A percentile compares a stretch with the other conserved stretches of the same genome.
Evolutionary conservation across 2,797 vertebrate species (phyloP).

Genomic region (Bradypodion ventrale): DNA sequence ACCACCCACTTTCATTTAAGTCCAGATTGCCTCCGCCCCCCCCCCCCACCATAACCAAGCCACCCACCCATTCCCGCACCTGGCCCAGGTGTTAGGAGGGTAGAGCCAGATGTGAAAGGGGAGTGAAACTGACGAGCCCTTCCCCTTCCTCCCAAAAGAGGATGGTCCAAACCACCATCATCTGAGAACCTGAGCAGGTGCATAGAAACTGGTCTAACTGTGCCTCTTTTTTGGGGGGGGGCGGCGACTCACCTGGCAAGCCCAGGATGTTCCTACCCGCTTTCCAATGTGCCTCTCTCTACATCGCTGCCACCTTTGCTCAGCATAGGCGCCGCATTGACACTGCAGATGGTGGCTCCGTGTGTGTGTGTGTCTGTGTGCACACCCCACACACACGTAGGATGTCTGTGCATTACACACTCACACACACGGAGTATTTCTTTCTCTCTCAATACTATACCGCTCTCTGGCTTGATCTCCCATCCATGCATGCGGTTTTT

Average conservation of each 20-base stretch:
- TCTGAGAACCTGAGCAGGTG: background rate
- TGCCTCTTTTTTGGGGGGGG: background rate
- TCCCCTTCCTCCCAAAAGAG: background rate
- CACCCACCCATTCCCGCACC: background rate
- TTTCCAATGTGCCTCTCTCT: conserved; percentile 72
- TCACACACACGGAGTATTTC: background rate
- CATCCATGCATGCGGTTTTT: background rate
- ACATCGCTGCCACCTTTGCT: conserved; percentile 69
- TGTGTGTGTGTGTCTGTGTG: conserved; percentile 43
- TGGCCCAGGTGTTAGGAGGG: background rate
- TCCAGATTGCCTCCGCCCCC: too few species aligned
- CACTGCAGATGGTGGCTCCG: conserved; percentile 89
- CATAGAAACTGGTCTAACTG: background rate
- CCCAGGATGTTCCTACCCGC: conserved; percentile 41
- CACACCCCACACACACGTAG: too few species aligned
- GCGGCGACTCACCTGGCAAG: conserved; percentile 1
- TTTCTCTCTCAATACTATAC: background rate
- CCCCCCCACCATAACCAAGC: too few species aligned
- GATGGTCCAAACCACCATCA: too few species aligned
- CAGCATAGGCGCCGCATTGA: conserved; percentile 88
- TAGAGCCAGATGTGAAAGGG: too few species aligned
- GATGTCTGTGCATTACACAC: too few species aligned
- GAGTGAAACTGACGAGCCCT: background rate
- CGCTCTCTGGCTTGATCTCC: background rate
- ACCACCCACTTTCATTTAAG: background rate